Evolutionary conservation across 2,888 invertebrate genomes (phyloP).

Genomic region (Cabera pusaria): DNA sequence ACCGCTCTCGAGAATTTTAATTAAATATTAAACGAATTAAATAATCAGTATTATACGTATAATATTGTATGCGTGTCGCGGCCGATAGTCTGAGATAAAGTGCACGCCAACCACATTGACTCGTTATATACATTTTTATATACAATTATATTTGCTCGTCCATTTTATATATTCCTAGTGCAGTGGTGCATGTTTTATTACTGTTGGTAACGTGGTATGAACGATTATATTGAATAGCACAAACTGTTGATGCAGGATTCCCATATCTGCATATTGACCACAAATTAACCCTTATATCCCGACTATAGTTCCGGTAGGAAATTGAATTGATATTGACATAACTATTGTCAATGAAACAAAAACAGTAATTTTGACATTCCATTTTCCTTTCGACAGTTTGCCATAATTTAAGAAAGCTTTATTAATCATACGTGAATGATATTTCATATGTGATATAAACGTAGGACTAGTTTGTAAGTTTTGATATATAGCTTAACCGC

Average conservation of each 20-base stretch:
- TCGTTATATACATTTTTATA: constrained; percentile 51
- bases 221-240: constrained; percentile 33
- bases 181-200: constrained; percentile 54
- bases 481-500: constrained; percentile 46
- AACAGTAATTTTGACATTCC: constrained; percentile 52
- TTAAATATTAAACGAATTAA: constrained; percentile 83
- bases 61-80: constrained; percentile 75
- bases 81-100: constrained; percentile 65
- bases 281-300: constrained; percentile 5
- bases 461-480: constrained; percentile 63
- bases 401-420: constrained; percentile 57
- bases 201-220: constrained; percentile 35
- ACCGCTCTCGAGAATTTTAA: constrained; percentile 80
- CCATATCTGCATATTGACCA: background rate
- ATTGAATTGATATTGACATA: constrained; percentile 34
- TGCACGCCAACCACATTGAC: constrained; percentile 60
- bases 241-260: constrained; percentile 45
- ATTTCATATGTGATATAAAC: constrained; percentile 79
- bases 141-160: constrained; percentile 35
- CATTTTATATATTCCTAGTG: constrained; percentile 35
- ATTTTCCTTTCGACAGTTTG: constrained; percentile 54
- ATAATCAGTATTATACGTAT: constrained; percentile 82
- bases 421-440: constrained; percentile 69
- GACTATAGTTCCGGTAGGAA: constrained; percentile 8
- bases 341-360: constrained; percentile 14